A percentile compares a stretch with the other conserved stretches of the same genome.
Conservation (phyloP, 2,888 invertebrate genomes). For the Xanthia togata region DNA sequence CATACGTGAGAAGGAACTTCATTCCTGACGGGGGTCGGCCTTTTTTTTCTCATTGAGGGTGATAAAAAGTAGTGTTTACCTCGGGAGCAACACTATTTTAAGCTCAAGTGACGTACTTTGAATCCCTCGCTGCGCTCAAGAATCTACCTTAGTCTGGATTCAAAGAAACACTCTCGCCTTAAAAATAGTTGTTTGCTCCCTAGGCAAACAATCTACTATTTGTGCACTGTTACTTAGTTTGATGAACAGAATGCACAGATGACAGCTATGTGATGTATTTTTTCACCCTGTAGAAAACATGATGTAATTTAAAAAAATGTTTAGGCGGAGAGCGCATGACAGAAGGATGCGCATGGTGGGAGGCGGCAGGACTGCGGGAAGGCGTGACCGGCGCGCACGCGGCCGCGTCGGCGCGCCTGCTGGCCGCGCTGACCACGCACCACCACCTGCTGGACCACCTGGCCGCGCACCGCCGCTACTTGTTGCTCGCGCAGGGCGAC, state of each 20-base stretch:
- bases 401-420: conserved; percentile 95
- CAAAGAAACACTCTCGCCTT: no score
- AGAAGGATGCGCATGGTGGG: conserved; percentile 85
- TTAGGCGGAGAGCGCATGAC: conserved; percentile 61
- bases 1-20: no score
- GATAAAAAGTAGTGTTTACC: no score
- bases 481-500: conserved; percentile 98
- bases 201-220: no score
- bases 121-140: no score
- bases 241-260: neutral
- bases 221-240: neutral
- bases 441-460: conserved; percentile 97
- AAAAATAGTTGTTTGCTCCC: no score
- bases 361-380: conserved; percentile 92
- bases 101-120: no score
- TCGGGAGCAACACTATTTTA: no score
- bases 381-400: conserved; percentile 96
- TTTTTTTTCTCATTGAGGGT: no score
- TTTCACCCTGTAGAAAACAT: neutral
- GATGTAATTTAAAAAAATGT: neutral
- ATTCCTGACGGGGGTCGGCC: no score
- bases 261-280: neutral
- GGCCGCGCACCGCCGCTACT: conserved; percentile 96
- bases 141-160: no score
- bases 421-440: conserved; percentile 96